Base-by-base conservation (phyloP, 2,113 vertebrate genomes). In the Tragelaphus buxtoni region DNA sequence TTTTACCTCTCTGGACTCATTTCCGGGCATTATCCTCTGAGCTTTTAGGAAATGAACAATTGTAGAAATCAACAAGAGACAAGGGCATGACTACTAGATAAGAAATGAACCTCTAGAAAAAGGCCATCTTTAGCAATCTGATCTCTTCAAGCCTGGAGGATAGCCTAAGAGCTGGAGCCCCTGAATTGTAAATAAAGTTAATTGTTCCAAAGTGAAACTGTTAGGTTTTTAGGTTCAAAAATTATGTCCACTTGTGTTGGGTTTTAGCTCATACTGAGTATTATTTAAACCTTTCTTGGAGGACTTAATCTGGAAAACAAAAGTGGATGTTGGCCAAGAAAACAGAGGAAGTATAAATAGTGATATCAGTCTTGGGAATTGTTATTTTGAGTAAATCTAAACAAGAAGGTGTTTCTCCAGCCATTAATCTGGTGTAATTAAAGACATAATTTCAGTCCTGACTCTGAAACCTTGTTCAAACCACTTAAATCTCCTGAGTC, bases 21-120 rank as follows among this genome's bases (percentile, higher is more conserved):
- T 90, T 93, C 63, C 51, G n/a, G 53, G 42, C 49, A 79, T 65
- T 95, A 87, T 32, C 28, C 80, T 72, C 30, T 79, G 35, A 69
- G 72, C 69, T 93, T 90, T 88, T 80, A 93, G 81, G 74, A 87
- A 65, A 61, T 79, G 35, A 93, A 89, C 18, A 94, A 56, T 51
- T 56, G 45, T 24, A 79, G 82, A 88, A 88, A 88, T 74, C 9
- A 85, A 18, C 5, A 63, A 88, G 32, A 17, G 35, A 81, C 26
- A 24, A 94, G 10, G 24, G 9, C 35, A 16, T n/a, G 61, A 42
- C 2, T 22, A 53, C 72, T 76, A 82, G 53, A 42, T 39, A 96
- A 81, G 42, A 94, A 77, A n/a, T 42, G 17, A 92, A 77, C 24
- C 45, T 88, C 39, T 91, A 92, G 51, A 69, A 35, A 87, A 93